These are phyloP conservation scores for Aromia moschata DNA, from an alignment of 2,888 invertebrate species.

Conservation along the genomic window DNA sequence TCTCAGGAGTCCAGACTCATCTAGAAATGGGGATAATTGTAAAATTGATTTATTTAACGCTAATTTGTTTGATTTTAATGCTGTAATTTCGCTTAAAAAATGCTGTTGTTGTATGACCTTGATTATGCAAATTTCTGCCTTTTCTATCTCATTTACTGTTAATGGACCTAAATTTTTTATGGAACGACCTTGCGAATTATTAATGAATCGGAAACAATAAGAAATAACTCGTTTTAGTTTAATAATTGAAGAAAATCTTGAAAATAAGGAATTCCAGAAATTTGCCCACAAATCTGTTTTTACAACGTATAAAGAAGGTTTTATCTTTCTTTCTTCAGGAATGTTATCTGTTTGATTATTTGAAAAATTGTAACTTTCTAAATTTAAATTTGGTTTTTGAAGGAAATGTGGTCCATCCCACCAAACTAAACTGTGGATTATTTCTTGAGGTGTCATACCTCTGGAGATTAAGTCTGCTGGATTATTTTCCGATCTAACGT, in stretches of 20 bases:
- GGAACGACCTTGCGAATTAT: conserved; percentile 5
- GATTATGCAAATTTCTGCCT: conserved; percentile 11
- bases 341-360: background rate
- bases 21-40: conserved; percentile 29
- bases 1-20: conserved; percentile 19
- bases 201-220: conserved; percentile 20
- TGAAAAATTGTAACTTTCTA: background rate
- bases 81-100: conserved; percentile 25
- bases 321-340: conserved; percentile 7
- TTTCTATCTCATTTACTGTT: conserved; percentile 19
- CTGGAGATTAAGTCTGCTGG: conserved; percentile 23
- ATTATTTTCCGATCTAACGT: conserved; percentile 26
- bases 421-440: conserved; percentile 5
- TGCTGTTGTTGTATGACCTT: conserved; percentile 24
- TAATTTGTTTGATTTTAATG: conserved; percentile 21
- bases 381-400: background rate
- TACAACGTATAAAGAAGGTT: background rate
- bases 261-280: conserved; percentile 19
- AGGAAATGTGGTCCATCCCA: conserved; percentile 24
- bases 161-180: background rate
- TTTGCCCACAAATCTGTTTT: background rate
- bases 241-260: conserved; percentile 17
- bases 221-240: conserved; percentile 19
- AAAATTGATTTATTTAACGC: background rate
- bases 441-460: conserved; percentile 16